Base-by-base conservation (phyloP, 2,113 vertebrate species). In the Corythornis madagascariensis region DNA sequence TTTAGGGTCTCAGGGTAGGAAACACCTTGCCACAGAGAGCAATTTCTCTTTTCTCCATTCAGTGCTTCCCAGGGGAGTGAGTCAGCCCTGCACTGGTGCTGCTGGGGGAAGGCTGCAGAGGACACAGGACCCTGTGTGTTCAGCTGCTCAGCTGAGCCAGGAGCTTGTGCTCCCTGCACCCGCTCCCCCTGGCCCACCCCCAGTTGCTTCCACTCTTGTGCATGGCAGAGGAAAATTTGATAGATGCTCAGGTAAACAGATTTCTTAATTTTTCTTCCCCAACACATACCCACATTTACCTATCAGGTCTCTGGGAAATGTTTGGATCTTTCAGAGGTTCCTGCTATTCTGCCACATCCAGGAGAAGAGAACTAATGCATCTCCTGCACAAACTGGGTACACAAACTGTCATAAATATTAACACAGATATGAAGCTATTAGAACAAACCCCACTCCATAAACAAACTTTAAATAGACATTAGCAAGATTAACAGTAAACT, bases 401-500 rank as follows among this genome's bases (percentile, higher is more conserved):
- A 97, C 85, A 92, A 91, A 77, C 95, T 92, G 95, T 71, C 91
- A 92, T 69, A 25, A 97, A 88, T 94, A 96, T 97, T 97, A 97
- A 88, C 86, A 83, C 83, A 87, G 93, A 95, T 97, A 95, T 94
- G 89, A 92, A 97, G 94, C 97, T 96, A 97, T 95, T 95, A 94
- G 95, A 86, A 94, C 78, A 91, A 94, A 93, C 84, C 88, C 86
- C 92, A 40, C 79, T 91, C 89, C 85, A 83, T 93, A 94, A 97
- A 97, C 92, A 66, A 82, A 80, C 79, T 91, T 95, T 91, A 94
- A 79, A 95, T 86, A 94, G 20, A 61, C 89, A 95, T 94, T 95
- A 97, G 97, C 83, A 9, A 93, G 97, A 94, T 97, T 97, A 97
- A 96, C 96, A 97, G 97, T 95, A 96, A 98, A 97, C 95, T 95